Evolutionary conservation across 2,888 invertebrate species (phyloP), one percentile per base, ranked within the genome.

Genomic region (Sipha maydis): DNA sequence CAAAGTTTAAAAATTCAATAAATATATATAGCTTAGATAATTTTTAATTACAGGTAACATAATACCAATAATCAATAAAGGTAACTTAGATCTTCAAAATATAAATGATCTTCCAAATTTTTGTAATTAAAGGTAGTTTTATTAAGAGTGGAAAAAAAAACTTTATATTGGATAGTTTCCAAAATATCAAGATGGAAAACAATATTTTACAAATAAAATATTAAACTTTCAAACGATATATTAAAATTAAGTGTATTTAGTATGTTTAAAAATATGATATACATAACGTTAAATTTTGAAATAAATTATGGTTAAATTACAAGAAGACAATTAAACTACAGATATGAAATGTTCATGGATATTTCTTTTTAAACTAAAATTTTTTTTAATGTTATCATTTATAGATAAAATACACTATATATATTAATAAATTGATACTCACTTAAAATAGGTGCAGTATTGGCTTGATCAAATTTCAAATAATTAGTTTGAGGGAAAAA

Each of bases 381-480:
- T n/a, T n/a, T n/a, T n/a, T n/a, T n/a, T n/a, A n/a, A n/a, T n/a
- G n/a, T n/a, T n/a, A n/a, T n/a, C n/a, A n/a, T n/a, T n/a, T n/a
- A n/a, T n/a, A n/a, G n/a, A n/a, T 48, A 85, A 28, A 28, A 61
- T 41, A 73, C 14, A 28, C 48, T 25, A 75, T 38, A 48, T 3
- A 25, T 31, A 8, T 82, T 31, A 61, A 75, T 38, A 73, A 54
- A 69, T n/a, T 69, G 34, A 21, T 41, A 88, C 91, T 95, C 96
- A 90, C 95, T 95, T 90, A 95, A 92, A 90, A 97, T 96, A 76
- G 96, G 95, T 86, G 93, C 93, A 41, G 95, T 92, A 92, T 96
- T 96, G 9, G 96, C 96, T 91, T 95, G 94, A 91, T 96, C 97
- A 91, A 97, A 96, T 90, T 94, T 95, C 90, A 94, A 93, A 92